Evolutionary conservation across 2,888 invertebrate genomes (phyloP).

Genomic region (Endotricha flammealis): DNA sequence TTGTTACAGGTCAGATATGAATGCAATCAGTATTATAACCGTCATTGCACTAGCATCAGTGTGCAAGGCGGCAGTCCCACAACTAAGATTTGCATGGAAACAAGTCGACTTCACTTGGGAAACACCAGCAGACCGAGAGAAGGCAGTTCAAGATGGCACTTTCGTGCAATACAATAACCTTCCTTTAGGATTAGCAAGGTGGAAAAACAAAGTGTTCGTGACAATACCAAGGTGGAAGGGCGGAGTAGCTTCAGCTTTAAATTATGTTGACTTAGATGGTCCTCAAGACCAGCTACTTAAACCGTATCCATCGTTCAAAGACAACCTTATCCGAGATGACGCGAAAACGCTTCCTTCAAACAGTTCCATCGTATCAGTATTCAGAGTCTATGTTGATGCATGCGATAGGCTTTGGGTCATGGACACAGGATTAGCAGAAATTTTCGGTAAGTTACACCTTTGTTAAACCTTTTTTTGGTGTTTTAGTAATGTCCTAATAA

Average conservation of each 20-base stretch:
- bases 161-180: slow-evolving; percentile 83
- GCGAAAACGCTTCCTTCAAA: slow-evolving; percentile 71
- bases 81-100: slow-evolving; percentile 84
- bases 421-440: slow-evolving; percentile 87
- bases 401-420: slow-evolving; percentile 91
- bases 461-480: no score
- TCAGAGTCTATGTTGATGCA: slow-evolving; percentile 84
- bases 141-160: slow-evolving; percentile 78
- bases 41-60: slow-evolving; percentile 42
- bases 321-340: slow-evolving; percentile 84
- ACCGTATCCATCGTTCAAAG: slow-evolving; percentile 87
- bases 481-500: no score
- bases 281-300: slow-evolving; percentile 84
- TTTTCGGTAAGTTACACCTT: slow-evolving; percentile 76
- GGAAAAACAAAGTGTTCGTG: slow-evolving; percentile 84
- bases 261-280: slow-evolving; percentile 80
- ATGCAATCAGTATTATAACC: slow-evolving; percentile 39
- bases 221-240: slow-evolving; percentile 84
- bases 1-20: slow-evolving; percentile 29
- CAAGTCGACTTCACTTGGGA: slow-evolving; percentile 83
- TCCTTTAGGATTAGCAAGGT: slow-evolving; percentile 83
- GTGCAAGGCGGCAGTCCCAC: slow-evolving; percentile 68
- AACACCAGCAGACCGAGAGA: slow-evolving; percentile 74
- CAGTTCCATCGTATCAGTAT: slow-evolving; percentile 83
- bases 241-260: slow-evolving; percentile 84